A percentile compares a stretch with the other conserved stretches of the same genome.
Evolutionary conservation across 2,113 vertebrate genomes (phyloP).

Genomic region (Puffinus mauretanicus): DNA sequence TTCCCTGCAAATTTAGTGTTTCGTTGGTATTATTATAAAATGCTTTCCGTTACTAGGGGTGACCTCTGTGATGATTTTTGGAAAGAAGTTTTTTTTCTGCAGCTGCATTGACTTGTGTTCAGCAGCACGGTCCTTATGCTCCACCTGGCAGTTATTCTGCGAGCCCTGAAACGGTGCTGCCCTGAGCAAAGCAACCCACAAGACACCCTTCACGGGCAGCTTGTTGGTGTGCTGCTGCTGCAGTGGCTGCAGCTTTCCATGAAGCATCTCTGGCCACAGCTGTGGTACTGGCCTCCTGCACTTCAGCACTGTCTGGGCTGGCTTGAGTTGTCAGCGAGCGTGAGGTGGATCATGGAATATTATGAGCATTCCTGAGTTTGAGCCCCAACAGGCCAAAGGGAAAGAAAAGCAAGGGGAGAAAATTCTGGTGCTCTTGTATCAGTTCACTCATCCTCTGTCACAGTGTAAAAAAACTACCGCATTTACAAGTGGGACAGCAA

Average conservation of each 20-base stretch:
- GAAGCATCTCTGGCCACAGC: neutral
- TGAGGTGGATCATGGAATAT: neutral
- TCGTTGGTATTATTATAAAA: neutral
- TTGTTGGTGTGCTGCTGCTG: neutral
- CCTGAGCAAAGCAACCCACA: neutral
- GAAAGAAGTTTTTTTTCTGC: neutral
- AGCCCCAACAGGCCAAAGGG: neutral
- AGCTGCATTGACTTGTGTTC: neutral
- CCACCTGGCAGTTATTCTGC: neutral
- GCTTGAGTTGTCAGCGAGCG: neutral
- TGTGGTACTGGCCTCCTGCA: rapidly evolving
- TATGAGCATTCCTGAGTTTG: neutral
- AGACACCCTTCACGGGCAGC: neutral
- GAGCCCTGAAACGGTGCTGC: neutral
- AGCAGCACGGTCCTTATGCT: neutral
- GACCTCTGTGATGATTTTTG: neutral
- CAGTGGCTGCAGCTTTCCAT: neutral
- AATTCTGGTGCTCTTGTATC: neutral
- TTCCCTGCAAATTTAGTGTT: neutral
- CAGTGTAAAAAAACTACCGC: neutral
- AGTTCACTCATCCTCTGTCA: neutral
- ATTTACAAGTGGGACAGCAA: neutral
- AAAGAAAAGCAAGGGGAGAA: neutral
- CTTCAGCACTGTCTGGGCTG: rapidly evolving
- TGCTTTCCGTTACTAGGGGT: neutral